These are phyloP conservation scores for Euphydryas editha DNA, from an alignment of 2,888 invertebrate genomes.

Conservation along the genomic window DNA sequence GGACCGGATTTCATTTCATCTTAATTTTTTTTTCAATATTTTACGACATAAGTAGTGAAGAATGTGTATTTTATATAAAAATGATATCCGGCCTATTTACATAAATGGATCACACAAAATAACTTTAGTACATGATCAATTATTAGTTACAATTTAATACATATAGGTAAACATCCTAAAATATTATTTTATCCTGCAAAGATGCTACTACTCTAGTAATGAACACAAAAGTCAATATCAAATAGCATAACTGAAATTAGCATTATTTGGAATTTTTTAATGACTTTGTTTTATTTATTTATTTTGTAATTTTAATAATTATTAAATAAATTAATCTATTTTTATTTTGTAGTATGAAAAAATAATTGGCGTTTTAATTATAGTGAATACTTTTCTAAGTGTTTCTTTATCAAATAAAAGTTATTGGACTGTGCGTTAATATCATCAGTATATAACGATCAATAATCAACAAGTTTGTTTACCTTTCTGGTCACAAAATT, in stretches of 20 bases:
- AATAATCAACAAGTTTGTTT: too few relatives aligned
- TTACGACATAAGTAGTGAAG: constrained; percentile 2
- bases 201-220: background rate
- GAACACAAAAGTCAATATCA: background rate
- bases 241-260: background rate
- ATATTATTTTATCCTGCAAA: constrained; percentile 16
- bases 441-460: too few relatives aligned
- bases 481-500: too few relatives aligned
- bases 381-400: background rate
- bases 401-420: background rate
- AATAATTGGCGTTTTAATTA: background rate
- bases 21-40: background rate
- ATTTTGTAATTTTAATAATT: too few relatives aligned
- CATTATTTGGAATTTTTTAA: background rate
- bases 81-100: constrained; percentile 39
- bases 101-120: constrained; percentile 26
- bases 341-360: too few relatives aligned
- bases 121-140: constrained; percentile 19
- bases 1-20: constrained; percentile 36
- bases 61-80: constrained; percentile 7
- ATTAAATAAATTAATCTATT: background rate
- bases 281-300: background rate
- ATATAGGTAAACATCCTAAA: constrained; percentile 11
- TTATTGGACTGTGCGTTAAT: too few relatives aligned
- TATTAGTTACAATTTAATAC: constrained; percentile 30